These are phyloP conservation scores for Callyntrura guangdongensis DNA, from an alignment of 2,888 invertebrate species.

Conservation along the genomic window DNA sequence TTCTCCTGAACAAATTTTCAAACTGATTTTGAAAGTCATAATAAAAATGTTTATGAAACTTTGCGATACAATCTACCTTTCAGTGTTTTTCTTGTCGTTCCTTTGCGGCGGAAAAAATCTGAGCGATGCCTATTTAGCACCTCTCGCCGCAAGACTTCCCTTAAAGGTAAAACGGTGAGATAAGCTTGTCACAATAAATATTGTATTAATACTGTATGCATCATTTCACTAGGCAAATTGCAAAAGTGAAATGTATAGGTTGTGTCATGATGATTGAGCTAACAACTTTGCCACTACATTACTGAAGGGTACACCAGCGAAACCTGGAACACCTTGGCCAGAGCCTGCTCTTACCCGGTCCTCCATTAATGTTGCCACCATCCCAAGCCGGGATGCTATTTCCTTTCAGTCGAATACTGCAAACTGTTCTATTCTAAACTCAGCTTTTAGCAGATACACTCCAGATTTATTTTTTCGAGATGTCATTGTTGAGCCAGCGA, in stretches of 20 bases:
- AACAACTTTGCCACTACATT: neutral
- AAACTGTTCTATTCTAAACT: constrained; percentile 79
- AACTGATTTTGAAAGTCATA: constrained; percentile 39
- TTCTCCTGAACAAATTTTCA: constrained; percentile 42
- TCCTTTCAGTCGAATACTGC: constrained; percentile 49
- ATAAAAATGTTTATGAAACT: constrained; percentile 41
- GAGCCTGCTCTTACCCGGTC: constrained; percentile 65
- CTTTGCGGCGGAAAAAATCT: neutral
- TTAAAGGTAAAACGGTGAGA: constrained; percentile 56
- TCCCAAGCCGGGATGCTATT: constrained; percentile 63
- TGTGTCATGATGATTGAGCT: neutral
- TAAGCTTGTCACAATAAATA: neutral
- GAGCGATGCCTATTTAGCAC: constrained; percentile 73
- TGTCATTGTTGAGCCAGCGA: constrained; percentile 48
- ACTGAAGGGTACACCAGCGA: constrained; percentile 73
- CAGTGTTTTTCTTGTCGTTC: constrained; percentile 18
- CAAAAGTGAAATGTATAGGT: too few species aligned
- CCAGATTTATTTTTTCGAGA: constrained; percentile 77
- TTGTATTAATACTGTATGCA: neutral
- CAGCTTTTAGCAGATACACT: constrained; percentile 80
- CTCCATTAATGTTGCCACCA: constrained; percentile 40
- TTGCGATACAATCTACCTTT: neutral
- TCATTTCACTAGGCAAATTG: too few species aligned
- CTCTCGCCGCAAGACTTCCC: constrained; percentile 79
- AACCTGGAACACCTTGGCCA: constrained; percentile 82